Evolutionary conservation across 2,797 vertebrate genomes (phyloP).

Genomic region (Cossypha heuglini): DNA sequence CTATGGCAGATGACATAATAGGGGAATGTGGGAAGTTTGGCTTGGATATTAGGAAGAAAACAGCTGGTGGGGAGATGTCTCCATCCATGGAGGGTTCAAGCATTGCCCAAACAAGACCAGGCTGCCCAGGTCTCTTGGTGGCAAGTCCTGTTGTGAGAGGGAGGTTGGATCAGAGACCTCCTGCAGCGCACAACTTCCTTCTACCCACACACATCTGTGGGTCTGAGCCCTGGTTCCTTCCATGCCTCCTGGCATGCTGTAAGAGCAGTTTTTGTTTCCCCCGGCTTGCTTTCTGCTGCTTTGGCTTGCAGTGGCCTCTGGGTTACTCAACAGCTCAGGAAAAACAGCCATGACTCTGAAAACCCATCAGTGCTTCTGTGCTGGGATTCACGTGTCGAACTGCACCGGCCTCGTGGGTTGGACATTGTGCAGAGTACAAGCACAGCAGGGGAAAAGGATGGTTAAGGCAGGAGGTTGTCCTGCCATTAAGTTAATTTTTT

Average conservation of each 20-base stretch:
- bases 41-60: background rate
- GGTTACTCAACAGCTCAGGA: background rate
- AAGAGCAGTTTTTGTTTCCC: background rate
- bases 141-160: background rate
- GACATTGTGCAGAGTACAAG: background rate
- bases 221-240: rapidly evolving
- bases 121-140: background rate
- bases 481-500: conserved; percentile 39
- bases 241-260: rapidly evolving
- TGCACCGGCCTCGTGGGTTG: background rate
- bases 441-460: background rate
- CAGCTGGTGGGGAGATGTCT: background rate
- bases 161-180: background rate
- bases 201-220: rapidly evolving
- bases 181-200: background rate
- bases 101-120: background rate
- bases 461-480: background rate
- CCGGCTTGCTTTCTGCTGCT: background rate
- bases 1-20: background rate
- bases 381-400: background rate
- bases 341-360: background rate
- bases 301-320: background rate
- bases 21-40: background rate
- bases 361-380: background rate
- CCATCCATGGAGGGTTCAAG: background rate